Base-by-base conservation (phyloP, 1,140 invertebrate genomes). In the Drosophila funebris region DNA sequence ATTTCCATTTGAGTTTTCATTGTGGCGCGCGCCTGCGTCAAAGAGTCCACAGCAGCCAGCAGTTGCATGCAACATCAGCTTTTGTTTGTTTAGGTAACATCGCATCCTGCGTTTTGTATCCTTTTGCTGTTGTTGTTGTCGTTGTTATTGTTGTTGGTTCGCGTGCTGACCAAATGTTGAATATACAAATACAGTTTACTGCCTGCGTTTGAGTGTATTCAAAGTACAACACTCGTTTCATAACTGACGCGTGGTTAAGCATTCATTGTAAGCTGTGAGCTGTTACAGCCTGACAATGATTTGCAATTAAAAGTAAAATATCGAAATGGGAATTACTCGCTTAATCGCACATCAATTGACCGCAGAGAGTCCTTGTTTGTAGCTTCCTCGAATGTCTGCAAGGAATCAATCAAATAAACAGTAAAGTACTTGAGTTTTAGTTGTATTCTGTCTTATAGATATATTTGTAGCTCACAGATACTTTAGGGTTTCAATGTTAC, bases 51-150 rank as follows among this genome's bases (percentile, higher is more conserved):
- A 33, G 48, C 48, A 52, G 48, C 48, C 29, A 52, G 48, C 48
- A 14, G 27, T 52, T 24, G 22, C 53, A 39, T 27, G 63, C 54
- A 43, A 57, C 58, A 31, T 56, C 69, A 72, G 70, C 70, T 73
- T 73, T 73, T 73, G 70, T 73, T 73, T 73, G 63, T 73, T 73
- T 73, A 73, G 70, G 70, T 9, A 48, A 48, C 29, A 31, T 20
- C 43, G 7, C 20, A 13, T 48, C 33, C 29, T 31, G 11, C 36
- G n/a, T 43, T 33, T 33, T 43, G n/a, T 18, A 27, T 29, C 16
- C 24, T 31, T 16, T 22, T 48, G 29, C 11, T 18, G 4, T 18
- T 1, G 11, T 48, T 14, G 3, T 27, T 36, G 36, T 22, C 13
- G 7, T 53, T 69, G 33, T 41, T 48, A 18, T 33, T 71, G 31